Evolutionary conservation across 2,888 invertebrate genomes (phyloP).

Genomic region (Latheticus oryzae): DNA sequence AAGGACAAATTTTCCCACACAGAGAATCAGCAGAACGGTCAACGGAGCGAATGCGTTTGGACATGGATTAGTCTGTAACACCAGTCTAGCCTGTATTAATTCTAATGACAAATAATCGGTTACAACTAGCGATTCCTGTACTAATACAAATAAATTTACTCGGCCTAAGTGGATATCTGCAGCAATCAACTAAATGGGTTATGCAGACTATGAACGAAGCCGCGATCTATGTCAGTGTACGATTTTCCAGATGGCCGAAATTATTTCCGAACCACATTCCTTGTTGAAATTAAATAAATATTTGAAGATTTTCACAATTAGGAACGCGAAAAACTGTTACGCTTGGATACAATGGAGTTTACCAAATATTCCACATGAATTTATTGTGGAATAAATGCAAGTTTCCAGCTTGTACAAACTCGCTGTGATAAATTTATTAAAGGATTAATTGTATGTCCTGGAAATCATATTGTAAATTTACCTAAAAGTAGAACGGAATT

Average conservation of each 20-base stretch:
- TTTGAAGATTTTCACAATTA: background rate
- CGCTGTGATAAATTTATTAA: conserved; percentile 17
- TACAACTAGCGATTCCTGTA: conserved; percentile 36
- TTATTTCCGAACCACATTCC: conserved; percentile 18
- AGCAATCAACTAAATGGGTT: conserved; percentile 26
- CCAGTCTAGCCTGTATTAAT: conserved; percentile 45
- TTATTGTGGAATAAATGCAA: conserved; percentile 21
- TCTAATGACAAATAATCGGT: conserved; percentile 52
- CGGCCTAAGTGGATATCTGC: conserved; percentile 22
- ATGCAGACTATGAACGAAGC: conserved; percentile 3
- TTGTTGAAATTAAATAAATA: conserved; percentile 9
- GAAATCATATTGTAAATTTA: conserved; percentile 18
- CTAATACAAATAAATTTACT: conserved; percentile 38
- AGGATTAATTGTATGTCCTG: conserved; percentile 13
- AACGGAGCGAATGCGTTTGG: conserved; percentile 35
- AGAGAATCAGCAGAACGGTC: conserved; percentile 13
- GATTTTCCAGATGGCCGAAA: conserved; percentile 23
- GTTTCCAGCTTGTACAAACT: conserved; percentile 16
- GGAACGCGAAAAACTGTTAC: background rate
- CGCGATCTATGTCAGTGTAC: conserved; percentile 14
- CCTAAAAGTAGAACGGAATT: conserved; percentile 3
- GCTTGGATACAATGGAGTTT: no score
- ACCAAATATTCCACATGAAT: conserved; percentile 17
- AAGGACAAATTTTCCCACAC: conserved; percentile 2
- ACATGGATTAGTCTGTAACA: conserved; percentile 34